Conservation (phyloP, 2,797 vertebrate species). For the Tragelaphus oryx region DNA sequence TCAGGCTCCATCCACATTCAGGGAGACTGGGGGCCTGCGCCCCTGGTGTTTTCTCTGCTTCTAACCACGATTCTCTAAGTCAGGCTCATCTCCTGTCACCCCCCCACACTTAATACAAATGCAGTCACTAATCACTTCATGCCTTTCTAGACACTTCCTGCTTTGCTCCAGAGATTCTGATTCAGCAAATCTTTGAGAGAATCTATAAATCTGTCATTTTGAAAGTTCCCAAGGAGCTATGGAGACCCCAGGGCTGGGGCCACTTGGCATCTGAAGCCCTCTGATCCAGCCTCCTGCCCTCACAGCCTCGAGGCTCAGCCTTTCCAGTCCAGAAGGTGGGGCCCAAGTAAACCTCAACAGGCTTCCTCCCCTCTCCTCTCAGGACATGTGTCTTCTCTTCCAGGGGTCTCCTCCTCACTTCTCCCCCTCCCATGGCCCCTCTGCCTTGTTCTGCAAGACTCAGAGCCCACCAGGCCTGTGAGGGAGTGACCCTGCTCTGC, state of each 20-base stretch:
- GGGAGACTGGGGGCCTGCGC: accelerated
- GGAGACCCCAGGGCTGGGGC: background rate
- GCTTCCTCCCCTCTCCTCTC: background rate
- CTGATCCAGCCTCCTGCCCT: background rate
- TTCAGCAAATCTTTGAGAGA: background rate
- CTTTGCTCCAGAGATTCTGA: background rate
- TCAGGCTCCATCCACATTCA: background rate
- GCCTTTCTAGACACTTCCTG: no score
- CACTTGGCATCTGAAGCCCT: accelerated
- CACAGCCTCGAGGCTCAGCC: background rate
- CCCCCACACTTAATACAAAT: no score
- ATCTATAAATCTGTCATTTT: background rate
- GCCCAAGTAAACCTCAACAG: background rate
- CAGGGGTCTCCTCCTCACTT: background rate
- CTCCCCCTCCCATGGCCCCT: background rate
- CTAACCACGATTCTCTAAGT: background rate
- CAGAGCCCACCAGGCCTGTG: background rate
- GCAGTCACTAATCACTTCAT: background rate
- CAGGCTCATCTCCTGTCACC: background rate
- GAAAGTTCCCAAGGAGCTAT: background rate
- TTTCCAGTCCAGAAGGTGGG: background rate
- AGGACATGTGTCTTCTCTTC: background rate
- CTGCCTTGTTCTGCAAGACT: background rate
- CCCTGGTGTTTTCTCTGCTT: background rate
- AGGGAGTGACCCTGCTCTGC: background rate